Percentiles rank a stretch among this genome's conserved stretches.
Evolutionary conservation across 2,113 vertebrate genomes (phyloP).

Genomic region (Lepus europaeus): DNA sequence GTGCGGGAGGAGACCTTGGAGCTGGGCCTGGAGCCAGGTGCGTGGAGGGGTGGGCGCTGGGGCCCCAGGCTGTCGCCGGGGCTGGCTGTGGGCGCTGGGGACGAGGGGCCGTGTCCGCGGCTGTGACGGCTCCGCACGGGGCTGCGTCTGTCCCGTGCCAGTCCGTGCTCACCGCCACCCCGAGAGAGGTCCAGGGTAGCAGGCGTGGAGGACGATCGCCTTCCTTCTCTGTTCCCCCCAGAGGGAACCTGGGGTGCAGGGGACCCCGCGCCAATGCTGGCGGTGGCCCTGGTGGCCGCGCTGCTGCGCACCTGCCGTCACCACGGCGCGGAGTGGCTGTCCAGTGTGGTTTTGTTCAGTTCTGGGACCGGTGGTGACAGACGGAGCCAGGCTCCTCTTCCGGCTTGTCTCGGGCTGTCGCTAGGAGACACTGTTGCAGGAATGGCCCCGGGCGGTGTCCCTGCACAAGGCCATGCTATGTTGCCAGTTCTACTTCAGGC

Average conservation of each 20-base stretch:
- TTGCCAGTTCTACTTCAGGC: background rate
- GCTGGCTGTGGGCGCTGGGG: background rate
- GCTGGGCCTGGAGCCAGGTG: slow-evolving; percentile 95
- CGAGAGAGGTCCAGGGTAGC: too few species aligned
- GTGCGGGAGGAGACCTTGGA: slow-evolving; percentile 94
- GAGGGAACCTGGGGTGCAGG: background rate
- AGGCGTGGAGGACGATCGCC: background rate
- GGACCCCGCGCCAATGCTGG: too few species aligned
- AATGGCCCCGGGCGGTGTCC: background rate
- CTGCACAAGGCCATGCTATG: background rate
- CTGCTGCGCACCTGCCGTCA: too few species aligned
- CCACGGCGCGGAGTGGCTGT: too few species aligned
- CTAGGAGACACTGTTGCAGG: background rate
- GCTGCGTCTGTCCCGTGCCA: background rate
- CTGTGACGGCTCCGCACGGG: background rate
- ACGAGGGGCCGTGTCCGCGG: background rate
- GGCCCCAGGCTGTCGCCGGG: background rate
- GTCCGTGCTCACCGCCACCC: background rate
- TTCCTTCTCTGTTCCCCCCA: background rate
- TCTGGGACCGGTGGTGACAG: too few species aligned
- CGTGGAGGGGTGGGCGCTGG: background rate
- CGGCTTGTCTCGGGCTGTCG: background rate
- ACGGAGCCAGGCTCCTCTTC: background rate
- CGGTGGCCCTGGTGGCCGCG: too few species aligned
- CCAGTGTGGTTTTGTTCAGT: too few species aligned